Conservation (phyloP, 1,140 invertebrate species). For the Argopecten irradians region DNA sequence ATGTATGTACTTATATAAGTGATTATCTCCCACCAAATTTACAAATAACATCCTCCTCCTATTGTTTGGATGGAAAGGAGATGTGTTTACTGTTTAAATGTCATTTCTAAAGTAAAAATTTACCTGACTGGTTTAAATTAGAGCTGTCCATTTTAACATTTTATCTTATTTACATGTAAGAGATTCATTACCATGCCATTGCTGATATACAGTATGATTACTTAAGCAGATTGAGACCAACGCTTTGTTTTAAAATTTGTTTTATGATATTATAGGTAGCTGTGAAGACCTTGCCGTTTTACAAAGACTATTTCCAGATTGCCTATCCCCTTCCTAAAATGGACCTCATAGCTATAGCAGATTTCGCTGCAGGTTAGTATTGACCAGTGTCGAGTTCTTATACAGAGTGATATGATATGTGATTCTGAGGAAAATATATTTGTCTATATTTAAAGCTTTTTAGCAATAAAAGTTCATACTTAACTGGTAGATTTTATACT, state of each 20-base stretch:
- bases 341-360: slow-evolving; percentile 95
- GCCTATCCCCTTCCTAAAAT: slow-evolving; percentile 97
- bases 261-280: slow-evolving; percentile 70
- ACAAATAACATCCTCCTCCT: too few relatives aligned
- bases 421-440: not conserved
- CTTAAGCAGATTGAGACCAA: not conserved
- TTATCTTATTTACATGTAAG: too few relatives aligned
- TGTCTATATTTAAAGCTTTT: not conserved
- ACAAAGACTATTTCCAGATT: slow-evolving; percentile 96
- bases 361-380: slow-evolving; percentile 80
- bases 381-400: not conserved
- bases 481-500: not conserved
- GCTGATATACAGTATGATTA: not conserved
- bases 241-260: not conserved
- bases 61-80: too few relatives aligned
- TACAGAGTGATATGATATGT: not conserved
- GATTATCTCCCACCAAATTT: too few relatives aligned
- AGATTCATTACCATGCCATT: not conserved
- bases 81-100: too few relatives aligned
- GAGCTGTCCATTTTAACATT: too few relatives aligned
- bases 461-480: not conserved
- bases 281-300: slow-evolving; percentile 89
- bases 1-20: slow-evolving; percentile 75
- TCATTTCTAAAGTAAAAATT: too few relatives aligned
- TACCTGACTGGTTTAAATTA: too few relatives aligned